A percentile compares a stretch with the other conserved stretches of the same genome.
Evolutionary conservation across 2,797 vertebrate species (phyloP).

Genomic region (Nasua narica): DNA sequence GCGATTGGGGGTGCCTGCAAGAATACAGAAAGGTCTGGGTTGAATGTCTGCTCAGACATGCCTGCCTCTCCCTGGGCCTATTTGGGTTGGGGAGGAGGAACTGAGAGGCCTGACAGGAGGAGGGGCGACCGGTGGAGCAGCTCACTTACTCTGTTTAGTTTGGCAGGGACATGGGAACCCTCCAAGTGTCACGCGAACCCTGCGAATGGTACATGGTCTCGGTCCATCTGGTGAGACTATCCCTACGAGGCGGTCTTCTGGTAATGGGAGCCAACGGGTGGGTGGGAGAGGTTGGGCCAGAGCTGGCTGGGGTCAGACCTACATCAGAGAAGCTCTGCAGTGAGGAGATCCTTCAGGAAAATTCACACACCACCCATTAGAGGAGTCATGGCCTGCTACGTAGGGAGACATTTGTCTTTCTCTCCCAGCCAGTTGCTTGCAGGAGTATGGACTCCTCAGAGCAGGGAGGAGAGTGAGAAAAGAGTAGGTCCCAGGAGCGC

Average conservation of each 20-base stretch:
- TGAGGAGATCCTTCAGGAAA: background rate
- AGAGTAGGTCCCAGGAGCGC: background rate
- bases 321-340: background rate
- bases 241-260: background rate
- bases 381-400: rapidly evolving
- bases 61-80: background rate
- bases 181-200: too few species aligned
- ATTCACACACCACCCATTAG: background rate
- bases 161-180: background rate
- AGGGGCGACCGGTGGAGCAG: background rate
- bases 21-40: background rate
- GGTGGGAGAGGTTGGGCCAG: background rate
- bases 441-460: background rate
- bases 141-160: background rate
- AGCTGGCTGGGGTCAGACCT: background rate
- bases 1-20: background rate
- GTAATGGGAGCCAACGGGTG: background rate
- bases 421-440: background rate
- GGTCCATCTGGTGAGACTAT: background rate
- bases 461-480: background rate
- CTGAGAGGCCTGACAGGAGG: background rate
- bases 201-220: background rate
- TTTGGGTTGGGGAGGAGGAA: background rate
- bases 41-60: background rate
- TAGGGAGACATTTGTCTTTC: background rate